Evolutionary conservation across 2,113 vertebrate species (phyloP), one percentile per base, ranked within the genome.

Genomic region (Otocyon megalotis): DNA sequence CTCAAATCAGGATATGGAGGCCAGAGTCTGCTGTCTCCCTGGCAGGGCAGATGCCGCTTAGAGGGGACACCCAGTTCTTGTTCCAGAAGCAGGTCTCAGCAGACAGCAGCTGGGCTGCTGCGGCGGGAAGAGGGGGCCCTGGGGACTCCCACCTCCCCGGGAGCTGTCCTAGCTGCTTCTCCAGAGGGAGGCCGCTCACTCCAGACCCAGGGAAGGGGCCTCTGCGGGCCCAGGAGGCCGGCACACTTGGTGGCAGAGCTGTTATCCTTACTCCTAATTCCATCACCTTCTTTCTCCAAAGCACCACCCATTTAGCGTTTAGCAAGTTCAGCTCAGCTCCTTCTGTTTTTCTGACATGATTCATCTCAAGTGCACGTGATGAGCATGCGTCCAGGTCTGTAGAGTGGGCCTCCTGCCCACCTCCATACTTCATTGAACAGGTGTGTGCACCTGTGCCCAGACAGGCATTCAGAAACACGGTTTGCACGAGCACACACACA

Each of bases 401-500:
- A n/a, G 71, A 20, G n/a, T 0, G 0, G 17, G 2, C 24, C 82
- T 79, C 32, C 17, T 9, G 7, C 15, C 56, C 4, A 14, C 0
- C 20, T 35, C 50, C 19, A 28, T 0, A 12, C 2, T 9, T 8
- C 69, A 32, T 12, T 15, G 1, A 3, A 7, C 74, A 14, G 2
- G 17, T 54, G 48, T 24, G 79, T 15, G 20, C 12, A 2, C 2
- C 20, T 20, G 35, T 15, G 13, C 53, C 79, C 14, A 26, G 15
- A 26, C 28, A 0, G 20, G 24, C 19, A 0, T 8, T 14, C 32
- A 4, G 48, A 62, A n/a, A 6, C 62, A 22, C 0, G 1, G 9
- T 9, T 2, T 74, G 24, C 48, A 1, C 4, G 9, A 53, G 28
- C 43, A 43, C 43, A 43, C 43, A 43, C 2, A 4, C 58, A 11